Base-by-base conservation (phyloP, 2,888 invertebrate genomes). In the Galerucella nymphaeae region DNA sequence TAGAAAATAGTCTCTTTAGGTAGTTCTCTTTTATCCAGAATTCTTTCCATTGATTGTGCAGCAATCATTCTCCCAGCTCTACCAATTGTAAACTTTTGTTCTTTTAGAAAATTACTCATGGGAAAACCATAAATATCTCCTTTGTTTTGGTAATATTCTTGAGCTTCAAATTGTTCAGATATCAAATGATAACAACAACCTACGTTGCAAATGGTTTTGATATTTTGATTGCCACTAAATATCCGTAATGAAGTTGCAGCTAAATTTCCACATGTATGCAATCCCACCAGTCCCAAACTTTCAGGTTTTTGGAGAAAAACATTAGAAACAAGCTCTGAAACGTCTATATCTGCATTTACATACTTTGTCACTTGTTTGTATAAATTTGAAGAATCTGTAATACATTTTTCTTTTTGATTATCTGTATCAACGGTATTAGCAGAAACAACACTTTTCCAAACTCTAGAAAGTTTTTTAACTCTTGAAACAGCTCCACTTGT, bases 111-210 rank as follows among this genome's bases (percentile, higher is more conserved):
- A 5, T 87, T 79, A 58, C 93, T 92, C 86, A 94, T 87, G 0
- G 94, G 95, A 82, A 94, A 94, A 0, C 93, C 92, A 66, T 53
- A 13, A 18, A 16, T 50, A 63, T 65, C 62, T 16, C 62, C 41
- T 57, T 14, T 9, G 10, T 16, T 42, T 53, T 10, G 8, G 16
- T 16, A 18, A 57, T 30, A 53, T 45, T 53, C 14, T 55, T 71
- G 70, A 8, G 58, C 65, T 48, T 85, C 85, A 79, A 86, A 89
- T 75, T 87, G 84, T 81, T 94, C 94, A 1, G 89, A 89, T 20
- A 97, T 86, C 1, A 94, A 88, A 85, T 97, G 95, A 87, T 96
- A 97, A 84, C 97, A 97, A 84, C 97, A 98, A 0, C 96, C 95
- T 50, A 97, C 93, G 83, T 93, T 93, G 81, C 94, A 93, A 0